Conservation (phyloP, 30 jellyfish, hydroid and myxozoan genomes). For the Haliclystus octoradiatus region DNA sequence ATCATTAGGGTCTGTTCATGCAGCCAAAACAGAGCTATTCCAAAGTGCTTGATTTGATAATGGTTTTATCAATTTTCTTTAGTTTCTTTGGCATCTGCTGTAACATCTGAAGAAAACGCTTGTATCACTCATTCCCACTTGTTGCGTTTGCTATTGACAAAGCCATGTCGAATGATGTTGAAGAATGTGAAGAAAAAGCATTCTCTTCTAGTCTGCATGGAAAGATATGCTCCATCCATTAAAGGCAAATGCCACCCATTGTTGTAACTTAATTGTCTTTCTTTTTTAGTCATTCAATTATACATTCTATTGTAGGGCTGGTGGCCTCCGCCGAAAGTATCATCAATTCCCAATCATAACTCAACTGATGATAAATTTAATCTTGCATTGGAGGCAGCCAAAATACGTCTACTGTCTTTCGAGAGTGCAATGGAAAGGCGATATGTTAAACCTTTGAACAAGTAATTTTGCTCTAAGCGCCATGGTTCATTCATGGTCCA, state of each 20-base stretch:
- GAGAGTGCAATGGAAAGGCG: slow-evolving; percentile 87
- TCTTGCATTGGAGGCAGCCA: slow-evolving; percentile 44
- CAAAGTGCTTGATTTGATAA: too few species aligned
- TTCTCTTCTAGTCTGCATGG: slow-evolving; percentile 88
- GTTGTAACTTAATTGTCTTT: too few species aligned
- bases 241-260: too few species aligned
- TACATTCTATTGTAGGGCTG: slow-evolving; percentile 40
- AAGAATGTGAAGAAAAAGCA: slow-evolving; percentile 86
- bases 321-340: slow-evolving; percentile 68
- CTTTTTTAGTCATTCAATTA: too few species aligned
- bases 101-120: slow-evolving; percentile 54
- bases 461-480: too few species aligned
- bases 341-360: slow-evolving; percentile 34
- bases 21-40: too few species aligned
- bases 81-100: slow-evolving; percentile 51
- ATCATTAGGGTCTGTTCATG: too few species aligned
- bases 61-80: too few species aligned
- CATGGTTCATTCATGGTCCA: too few species aligned
- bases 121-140: slow-evolving; percentile 50
- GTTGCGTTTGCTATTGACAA: slow-evolving; percentile 82
- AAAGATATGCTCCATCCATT: too few species aligned
- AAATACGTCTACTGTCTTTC: slow-evolving; percentile 52
- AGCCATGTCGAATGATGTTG: slow-evolving; percentile 64
- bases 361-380: slow-evolving; percentile 1
- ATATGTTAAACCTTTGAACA: slow-evolving; percentile 67